These are phyloP conservation scores for Scaptomyza polygonia DNA, from an alignment of 2,888 invertebrate genomes.

Conservation along the genomic window DNA sequence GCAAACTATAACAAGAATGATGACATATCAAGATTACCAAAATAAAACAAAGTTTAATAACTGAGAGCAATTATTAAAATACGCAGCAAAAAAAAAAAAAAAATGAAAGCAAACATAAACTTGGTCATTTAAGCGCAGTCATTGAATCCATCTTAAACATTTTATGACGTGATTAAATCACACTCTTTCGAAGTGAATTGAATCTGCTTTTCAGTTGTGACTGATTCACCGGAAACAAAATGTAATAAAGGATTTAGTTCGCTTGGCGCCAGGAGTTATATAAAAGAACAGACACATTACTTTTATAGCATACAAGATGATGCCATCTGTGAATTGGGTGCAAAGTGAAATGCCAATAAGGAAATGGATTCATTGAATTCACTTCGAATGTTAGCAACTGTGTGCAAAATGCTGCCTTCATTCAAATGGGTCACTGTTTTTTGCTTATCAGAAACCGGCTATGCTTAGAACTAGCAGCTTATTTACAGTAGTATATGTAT, in stretches of 20 bases:
- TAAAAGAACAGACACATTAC: slow-evolving; percentile 6
- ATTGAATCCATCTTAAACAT: not conserved
- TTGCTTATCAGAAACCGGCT: slow-evolving; percentile 23
- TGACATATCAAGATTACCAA: too few species aligned
- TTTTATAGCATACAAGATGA: slow-evolving; percentile 6
- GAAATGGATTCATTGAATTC: slow-evolving; percentile 49
- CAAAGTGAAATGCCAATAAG: slow-evolving; percentile 41
- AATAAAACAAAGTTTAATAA: not conserved
- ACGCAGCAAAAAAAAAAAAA: not conserved
- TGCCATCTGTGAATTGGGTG: slow-evolving; percentile 31
- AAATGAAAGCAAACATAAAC: not conserved
- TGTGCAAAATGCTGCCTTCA: not conserved
- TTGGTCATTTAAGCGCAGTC: not conserved
- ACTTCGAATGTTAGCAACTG: slow-evolving; percentile 5
- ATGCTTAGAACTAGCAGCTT: not conserved
- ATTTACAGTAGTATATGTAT: not conserved
- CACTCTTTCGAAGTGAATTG: slow-evolving; percentile 5
- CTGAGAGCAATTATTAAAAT: not conserved
- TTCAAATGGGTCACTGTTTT: slow-evolving; percentile 23
- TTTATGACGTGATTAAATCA: not conserved
- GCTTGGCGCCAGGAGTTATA: slow-evolving; percentile 21
- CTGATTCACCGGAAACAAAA: slow-evolving; percentile 12
- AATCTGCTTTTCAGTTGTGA: slow-evolving; percentile 39
- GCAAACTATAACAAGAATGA: not conserved
- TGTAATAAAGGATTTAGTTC: slow-evolving; percentile 11